Base-by-base conservation (phyloP, 2,888 invertebrate genomes). In the Acleris emargana region DNA sequence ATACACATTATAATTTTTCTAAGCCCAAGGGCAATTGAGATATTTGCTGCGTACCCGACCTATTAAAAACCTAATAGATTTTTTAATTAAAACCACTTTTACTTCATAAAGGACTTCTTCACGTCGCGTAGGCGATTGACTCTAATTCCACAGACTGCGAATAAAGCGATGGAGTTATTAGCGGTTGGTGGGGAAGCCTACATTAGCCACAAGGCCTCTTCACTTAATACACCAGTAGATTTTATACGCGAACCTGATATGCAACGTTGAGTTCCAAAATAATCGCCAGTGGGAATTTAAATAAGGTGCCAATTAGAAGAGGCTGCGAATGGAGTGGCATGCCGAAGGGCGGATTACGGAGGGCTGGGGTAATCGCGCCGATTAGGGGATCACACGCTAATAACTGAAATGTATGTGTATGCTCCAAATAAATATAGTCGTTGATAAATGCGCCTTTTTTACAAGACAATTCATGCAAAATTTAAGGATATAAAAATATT, bases 301-400 rank as follows among this genome's bases (percentile, higher is more conserved):
- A 88, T 89, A 88, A 86, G 84, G 84, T 85, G 86, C 86, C 88
- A 89, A 89, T 91, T 89, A 90, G 87, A 87, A 84, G 78, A 74
- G 68, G 72, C 76, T 75, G 79, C 72, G 76, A 76, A 76, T 77
- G 77, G 73, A 72, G 76, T 76, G 75, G 79, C 73, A 74, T 81
- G 83, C 81, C 82, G 80, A 78, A 18, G 11, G 50, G 55, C 42
- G 18, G 55, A 49, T 62, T 57, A 25, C 25, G 18, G 22, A 42
- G 20, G 42, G 20, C 45, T 45, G 45, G 20, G 42, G 32, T 42
- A 54, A 49, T 49, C 22, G 45, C 43, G 16, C 22, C 45, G 45
- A 25, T 42, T 45, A n/a, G 42, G 22, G n/a, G 57, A 57, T 57
- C 57, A 57, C n/a, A 7, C 11, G 25, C 13, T 25, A 45, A 38